Evolutionary conservation across 2,888 invertebrate species (phyloP), one percentile per base, ranked within the genome.

Genomic region (Gibbula magus): DNA sequence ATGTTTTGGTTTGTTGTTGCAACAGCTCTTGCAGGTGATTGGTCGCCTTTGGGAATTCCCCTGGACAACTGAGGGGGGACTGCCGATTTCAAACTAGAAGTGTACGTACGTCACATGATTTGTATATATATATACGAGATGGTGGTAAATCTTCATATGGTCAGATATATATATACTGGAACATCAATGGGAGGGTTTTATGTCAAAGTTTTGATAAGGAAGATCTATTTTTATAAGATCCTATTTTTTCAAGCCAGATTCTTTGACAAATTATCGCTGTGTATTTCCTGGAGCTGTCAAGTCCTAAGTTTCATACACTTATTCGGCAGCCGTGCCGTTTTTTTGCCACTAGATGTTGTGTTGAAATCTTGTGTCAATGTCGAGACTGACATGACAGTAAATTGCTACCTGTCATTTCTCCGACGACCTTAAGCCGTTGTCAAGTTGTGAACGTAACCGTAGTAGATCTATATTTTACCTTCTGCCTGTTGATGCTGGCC

Each of bases 181-280:
- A 39, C 22, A 51, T 52, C 52, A 70, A 32, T 51, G 52, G 78
- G 52, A 53, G 13, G 70, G 39, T 29, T 78, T 70, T 78, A 70
- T 78, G 78, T 67, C 78, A 67, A 78, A 78, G 67, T 67, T 78
- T 78, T 78, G 78, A 78, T 67, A 67, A 67, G 70, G 70, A 78
- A 78, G 78, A 78, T 78, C 78, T 78, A 78, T 78, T 78, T 78
- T 78, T 78, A 78, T 78, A 78, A 78, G 78, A 78, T 52, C 78
- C 67, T 78, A 78, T 78, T 78, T 78, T 78, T 78, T 78, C 78
- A 78, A 78, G 66, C 78, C 67, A 70, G 53, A 66, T 77, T 75
- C 75, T 75, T 75, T 75, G 75, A 75, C 75, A 75, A 75, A 35
- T 70, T 70, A 70, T 70, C 39, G 70, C 70, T 70, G 70, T 70